A percentile compares a stretch with the other conserved stretches of the same genome.
phyloP scores from a whole-genome alignment of 1,140 invertebrate species.

The Acromyrmex heyeri region DNA sequence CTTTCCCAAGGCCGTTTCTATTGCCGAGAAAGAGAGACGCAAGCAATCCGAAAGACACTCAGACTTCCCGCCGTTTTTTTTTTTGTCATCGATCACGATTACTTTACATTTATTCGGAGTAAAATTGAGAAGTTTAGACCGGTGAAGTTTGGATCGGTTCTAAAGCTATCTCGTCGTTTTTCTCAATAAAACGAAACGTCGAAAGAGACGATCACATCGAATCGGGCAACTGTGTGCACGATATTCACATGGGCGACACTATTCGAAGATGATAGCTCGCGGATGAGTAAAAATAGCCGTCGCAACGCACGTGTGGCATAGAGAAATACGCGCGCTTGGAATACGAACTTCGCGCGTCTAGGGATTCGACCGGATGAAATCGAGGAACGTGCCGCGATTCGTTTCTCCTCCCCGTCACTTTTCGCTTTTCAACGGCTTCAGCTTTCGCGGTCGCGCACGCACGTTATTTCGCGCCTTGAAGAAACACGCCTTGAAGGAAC shows the following conservation, averaged over 20 bases:
- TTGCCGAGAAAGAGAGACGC: neutral
- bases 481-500: too few relatives aligned
- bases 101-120: neutral
- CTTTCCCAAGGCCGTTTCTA: slow-evolving; percentile 21
- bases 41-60: neutral
- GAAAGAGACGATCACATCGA: slow-evolving; percentile 19
- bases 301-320: neutral
- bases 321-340: slow-evolving; percentile 4
- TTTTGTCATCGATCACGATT: neutral
- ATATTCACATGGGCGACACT: slow-evolving; percentile 40
- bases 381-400: neutral
- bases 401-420: neutral
- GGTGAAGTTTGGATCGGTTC: too few relatives aligned
- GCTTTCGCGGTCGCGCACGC: neutral
- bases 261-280: slow-evolving; percentile 30
- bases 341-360: neutral
- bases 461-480: neutral
- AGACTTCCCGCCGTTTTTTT: neutral
- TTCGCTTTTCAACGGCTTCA: neutral
- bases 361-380: neutral
- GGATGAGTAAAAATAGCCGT: slow-evolving; percentile 50
- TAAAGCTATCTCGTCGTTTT: neutral
- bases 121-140: neutral
- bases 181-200: slow-evolving; percentile 17
- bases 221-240: neutral